Base-by-base conservation (phyloP, 2,797 vertebrate genomes). In the Pseudochromis fuscus region DNA sequence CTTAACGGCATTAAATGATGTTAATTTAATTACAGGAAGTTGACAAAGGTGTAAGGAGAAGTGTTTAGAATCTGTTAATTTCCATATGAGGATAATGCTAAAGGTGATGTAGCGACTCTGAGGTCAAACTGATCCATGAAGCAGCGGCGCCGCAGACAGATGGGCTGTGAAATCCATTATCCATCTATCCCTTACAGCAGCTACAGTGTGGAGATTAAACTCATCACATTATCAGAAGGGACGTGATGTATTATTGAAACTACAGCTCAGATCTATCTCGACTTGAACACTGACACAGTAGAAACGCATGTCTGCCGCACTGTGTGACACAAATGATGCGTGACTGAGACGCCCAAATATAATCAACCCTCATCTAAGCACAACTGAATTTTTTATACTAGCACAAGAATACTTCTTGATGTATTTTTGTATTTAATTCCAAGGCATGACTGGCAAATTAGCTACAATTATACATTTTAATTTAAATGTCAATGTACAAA, bases 151-250 rank as follows among this genome's bases (percentile, higher is more conserved):
- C 52, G 23, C 60, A 60, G 62, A 66, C 40, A 51, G 63, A 61
- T 67, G 70, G 79, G 67, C 63, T 44, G 48, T 79, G 44, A 79
- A 77, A 79, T 77, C 63, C 52, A 63, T 79, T 75, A 63, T 77
- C 70, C 40, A 49, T 44, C n/a, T n/a, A n/a, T n/a, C n/a, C n/a
- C n/a, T n/a, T n/a, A n/a, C n/a, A 66, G 27, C 19, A 19, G 52
- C 55, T 53, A 58, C 49, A 52, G 48, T 24, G 9, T 48, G 21
- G 59, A 74, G 37, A 67, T 72, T 24, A 63, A 64, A 70, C 49
- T 60, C 55, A 30, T 61, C 21, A 19, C 51, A 28, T 56, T 55
- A 31, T 57, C 23, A 2, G 3, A 53, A 55, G 51, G 12, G 46
- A 66, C 4, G 31, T 12, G 1, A 13, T 37, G 35, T 66, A 18